These are phyloP conservation scores for Drosophila serrata DNA, from an alignment of 1,140 invertebrate genomes.

Conservation along the genomic window DNA sequence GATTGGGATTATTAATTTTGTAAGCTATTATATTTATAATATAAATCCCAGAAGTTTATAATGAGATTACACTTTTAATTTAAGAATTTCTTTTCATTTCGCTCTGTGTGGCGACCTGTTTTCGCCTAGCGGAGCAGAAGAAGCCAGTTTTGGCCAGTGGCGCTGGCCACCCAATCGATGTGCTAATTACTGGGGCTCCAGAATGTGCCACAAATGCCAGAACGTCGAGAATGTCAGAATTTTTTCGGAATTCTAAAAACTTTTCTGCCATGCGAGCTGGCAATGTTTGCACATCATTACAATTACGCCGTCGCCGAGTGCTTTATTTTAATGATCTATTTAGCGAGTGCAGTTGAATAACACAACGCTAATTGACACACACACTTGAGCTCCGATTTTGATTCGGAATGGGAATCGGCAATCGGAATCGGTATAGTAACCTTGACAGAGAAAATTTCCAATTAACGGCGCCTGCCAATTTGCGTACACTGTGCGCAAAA, in stretches of 20 bases:
- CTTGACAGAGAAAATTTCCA: conserved; percentile 77
- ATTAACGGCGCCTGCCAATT: conserved; percentile 64
- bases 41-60: no score
- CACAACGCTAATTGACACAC: conserved; percentile 68
- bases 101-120: conserved; percentile 27
- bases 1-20: neutral
- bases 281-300: conserved; percentile 75
- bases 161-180: conserved; percentile 42
- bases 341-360: conserved; percentile 61
- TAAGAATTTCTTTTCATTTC: neutral
- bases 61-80: no score
- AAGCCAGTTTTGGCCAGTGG: conserved; percentile 57
- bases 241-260: conserved; percentile 1
- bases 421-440: conserved; percentile 43
- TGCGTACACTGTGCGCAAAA: conserved; percentile 39
- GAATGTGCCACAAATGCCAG: conserved; percentile 8
- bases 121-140: conserved; percentile 22
- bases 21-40: no score
- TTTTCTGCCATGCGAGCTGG: neutral
- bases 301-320: conserved; percentile 48
- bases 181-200: conserved; percentile 42
- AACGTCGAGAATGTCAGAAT: neutral
- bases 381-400: conserved; percentile 42
- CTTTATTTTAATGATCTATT: conserved; percentile 59
- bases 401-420: conserved; percentile 21